phyloP scores from a whole-genome alignment of 2,888 invertebrate species.

The Scaptomyza polygonia region DNA sequence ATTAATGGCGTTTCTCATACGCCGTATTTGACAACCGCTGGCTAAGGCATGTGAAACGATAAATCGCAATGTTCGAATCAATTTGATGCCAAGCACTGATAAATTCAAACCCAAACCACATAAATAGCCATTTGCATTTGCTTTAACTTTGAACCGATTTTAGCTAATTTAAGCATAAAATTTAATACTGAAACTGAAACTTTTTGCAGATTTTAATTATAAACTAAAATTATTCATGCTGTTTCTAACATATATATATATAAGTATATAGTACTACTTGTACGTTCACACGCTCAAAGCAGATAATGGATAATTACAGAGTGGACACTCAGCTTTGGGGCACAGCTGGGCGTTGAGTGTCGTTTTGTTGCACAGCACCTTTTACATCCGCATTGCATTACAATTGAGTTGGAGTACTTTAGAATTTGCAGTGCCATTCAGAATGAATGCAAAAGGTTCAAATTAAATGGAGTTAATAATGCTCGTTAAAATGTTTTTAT shows the following conservation, averaged over 20 bases:
- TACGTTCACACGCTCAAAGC: too few species aligned
- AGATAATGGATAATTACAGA: slow-evolving; percentile 43
- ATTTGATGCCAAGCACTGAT: slow-evolving; percentile 31
- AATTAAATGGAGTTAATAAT: slow-evolving; percentile 63
- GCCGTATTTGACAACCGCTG: slow-evolving; percentile 15
- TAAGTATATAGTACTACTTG: too few species aligned
- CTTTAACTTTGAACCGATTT: background rate
- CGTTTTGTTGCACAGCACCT: background rate
- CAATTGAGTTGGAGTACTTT: background rate
- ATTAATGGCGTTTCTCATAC: slow-evolving; percentile 32
- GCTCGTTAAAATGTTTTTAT: slow-evolving; percentile 53
- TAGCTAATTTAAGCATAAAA: too few species aligned
- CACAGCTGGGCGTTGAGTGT: background rate
- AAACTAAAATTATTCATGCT: background rate
- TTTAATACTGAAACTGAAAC: too few species aligned
- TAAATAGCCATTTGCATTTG: slow-evolving; percentile 16
- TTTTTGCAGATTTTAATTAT: too few species aligned
- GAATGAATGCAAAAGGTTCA: slow-evolving; percentile 53
- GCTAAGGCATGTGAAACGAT: slow-evolving; percentile 1
- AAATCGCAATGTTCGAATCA: slow-evolving; percentile 28
- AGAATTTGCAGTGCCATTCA: slow-evolving; percentile 7
- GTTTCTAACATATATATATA: background rate
- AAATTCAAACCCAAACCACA: slow-evolving; percentile 18
- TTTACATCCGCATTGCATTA: slow-evolving; percentile 13
- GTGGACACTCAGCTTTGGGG: slow-evolving; percentile 5